A percentile compares a stretch with the other conserved stretches of the same genome.
These are phyloP conservation scores for Brachyistius frenatus DNA, from an alignment of 2,113 vertebrate species.

Conservation along the genomic window DNA sequence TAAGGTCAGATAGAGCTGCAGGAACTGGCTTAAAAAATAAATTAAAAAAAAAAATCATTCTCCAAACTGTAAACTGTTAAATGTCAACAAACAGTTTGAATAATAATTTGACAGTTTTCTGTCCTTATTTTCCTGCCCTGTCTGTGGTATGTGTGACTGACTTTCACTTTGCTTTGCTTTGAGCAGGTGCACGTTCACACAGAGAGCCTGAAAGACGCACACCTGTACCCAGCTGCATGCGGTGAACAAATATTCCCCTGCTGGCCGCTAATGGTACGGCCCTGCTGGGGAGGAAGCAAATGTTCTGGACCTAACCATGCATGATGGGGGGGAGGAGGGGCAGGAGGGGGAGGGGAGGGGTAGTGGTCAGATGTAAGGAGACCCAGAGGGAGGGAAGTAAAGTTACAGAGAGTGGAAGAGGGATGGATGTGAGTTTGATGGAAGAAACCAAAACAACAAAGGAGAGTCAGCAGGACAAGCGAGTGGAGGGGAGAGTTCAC, in stretches of 20 bases:
- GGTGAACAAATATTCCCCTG: conserved; percentile 63
- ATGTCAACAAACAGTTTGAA: too few species aligned
- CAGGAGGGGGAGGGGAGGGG: too few species aligned
- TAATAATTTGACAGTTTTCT: not conserved
- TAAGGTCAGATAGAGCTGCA: not conserved
- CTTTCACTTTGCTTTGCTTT: conserved; percentile 7
- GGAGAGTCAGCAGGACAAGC: conserved; percentile 8
- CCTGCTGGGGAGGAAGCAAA: conserved; percentile 57
- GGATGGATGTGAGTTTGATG: conserved; percentile 14
- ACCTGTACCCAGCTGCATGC: conserved; percentile 63
- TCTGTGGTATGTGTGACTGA: conserved; percentile 10
- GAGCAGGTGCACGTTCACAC: conserved; percentile 4
- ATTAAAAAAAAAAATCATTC: too few species aligned
- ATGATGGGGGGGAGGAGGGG: conserved; percentile 12
- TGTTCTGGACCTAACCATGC: conserved; percentile 57
- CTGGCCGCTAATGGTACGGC: conserved; percentile 69
- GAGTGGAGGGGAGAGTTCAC: conserved; percentile 6
- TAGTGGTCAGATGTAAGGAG: conserved; percentile 13
- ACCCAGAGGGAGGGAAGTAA: not conserved
- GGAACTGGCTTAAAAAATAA: not conserved
- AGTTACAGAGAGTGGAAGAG: not conserved
- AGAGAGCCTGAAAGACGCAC: conserved; percentile 4
- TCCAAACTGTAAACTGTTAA: too few species aligned
- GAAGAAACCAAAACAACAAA: conserved; percentile 13
- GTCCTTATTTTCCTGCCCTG: conserved; percentile 4